These are phyloP conservation scores for Limnodromus scolopaceus DNA, from an alignment of 2,797 vertebrate species.

Conservation along the genomic window DNA sequence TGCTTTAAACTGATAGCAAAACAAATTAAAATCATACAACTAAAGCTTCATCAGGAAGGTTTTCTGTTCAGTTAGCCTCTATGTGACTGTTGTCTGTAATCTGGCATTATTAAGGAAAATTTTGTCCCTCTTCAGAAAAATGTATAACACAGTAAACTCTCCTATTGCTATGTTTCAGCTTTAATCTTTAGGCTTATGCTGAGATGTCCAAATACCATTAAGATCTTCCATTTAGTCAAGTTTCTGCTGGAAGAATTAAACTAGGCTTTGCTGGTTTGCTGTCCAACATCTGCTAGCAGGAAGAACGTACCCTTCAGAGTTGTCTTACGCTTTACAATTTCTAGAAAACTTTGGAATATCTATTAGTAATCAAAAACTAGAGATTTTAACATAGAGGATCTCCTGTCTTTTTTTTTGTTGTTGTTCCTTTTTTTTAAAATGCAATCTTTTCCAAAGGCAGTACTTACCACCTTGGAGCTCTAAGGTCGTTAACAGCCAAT, in stretches of 20 bases:
- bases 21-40: neutral
- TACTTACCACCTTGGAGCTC: neutral
- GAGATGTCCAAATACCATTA: neutral
- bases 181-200: neutral
- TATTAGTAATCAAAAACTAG: neutral
- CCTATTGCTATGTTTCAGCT: neutral
- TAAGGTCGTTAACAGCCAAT: neutral
- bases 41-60: neutral
- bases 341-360: neutral
- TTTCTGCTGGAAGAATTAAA: neutral
- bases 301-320: neutral
- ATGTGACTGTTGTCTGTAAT: neutral
- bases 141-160: neutral
- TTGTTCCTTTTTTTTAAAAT: neutral
- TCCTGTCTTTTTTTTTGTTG: neutral
- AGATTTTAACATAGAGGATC: neutral
- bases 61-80: neutral
- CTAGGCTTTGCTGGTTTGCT: neutral
- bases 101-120: neutral
- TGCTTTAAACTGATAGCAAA: neutral
- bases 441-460: neutral
- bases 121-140: neutral
- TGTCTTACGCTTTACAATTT: neutral
- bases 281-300: neutral
- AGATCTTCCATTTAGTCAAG: neutral